Base-by-base conservation (phyloP, 2,113 vertebrate genomes). In the Vulpes ferrilata region DNA sequence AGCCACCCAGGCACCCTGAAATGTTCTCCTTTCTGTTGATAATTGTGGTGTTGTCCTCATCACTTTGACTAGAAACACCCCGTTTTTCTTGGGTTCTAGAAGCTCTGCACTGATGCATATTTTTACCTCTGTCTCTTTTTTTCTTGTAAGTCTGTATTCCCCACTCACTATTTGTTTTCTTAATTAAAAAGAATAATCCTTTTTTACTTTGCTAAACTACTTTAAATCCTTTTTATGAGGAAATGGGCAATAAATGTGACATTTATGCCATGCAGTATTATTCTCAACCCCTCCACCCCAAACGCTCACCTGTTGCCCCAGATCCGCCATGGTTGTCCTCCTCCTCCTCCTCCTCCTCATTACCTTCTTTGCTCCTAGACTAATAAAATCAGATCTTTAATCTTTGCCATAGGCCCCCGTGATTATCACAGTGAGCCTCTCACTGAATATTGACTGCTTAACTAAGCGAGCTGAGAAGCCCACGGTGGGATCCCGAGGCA, bases 401-500 rank as follows among this genome's bases (percentile, higher is more conserved):
- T 79, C 17, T 71, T 71, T 60, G 60, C 55, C 35, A 0, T 4
- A 9, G 48, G 22, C 38, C 30, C 82, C 27, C 32, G 16, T 64
- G 55, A 15, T 23, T 7, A 13, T 53, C 67, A n/a, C 67, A 23
- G 5, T 7, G 6, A 48, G 53, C 15, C 30, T 57, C 32, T 30
- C 22, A 15, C 11, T 71, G 32, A 67, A 16, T n/a, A 9, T 4
- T 1, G 22, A 48, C 43, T 30, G 2, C 30, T 87, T 16, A 27
- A 2, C 25, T 25, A 23, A 22, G n/a, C 35, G 23, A 38, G 51
- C 55, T 6, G 30, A 57, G 87, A 81, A n/a, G 23, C 4, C 16
- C 25, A 0, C 17, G 0, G 3, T 35, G 78, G 71, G 27, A 12
- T 30, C 59, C n/a, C 0, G 0, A 27, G 60, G 20, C 60, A 35